These are phyloP conservation scores for Dicycla oo DNA, from an alignment of 2,888 invertebrate genomes.

Conservation along the genomic window DNA sequence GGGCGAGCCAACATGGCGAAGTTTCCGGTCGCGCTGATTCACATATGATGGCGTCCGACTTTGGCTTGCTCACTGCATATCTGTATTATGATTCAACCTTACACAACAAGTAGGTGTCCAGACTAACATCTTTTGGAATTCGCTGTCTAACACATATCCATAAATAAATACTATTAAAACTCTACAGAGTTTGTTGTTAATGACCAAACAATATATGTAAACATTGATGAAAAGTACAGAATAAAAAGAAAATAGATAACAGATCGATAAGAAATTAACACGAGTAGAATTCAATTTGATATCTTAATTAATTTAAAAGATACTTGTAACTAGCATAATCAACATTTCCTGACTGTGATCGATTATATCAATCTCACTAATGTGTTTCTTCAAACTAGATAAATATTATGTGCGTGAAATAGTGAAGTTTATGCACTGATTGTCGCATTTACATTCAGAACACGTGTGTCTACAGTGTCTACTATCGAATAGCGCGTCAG, in stretches of 20 bases:
- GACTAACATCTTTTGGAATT: conserved; percentile 77
- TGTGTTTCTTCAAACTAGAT: conserved; percentile 43
- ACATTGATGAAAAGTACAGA: conserved; percentile 10
- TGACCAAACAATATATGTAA: conserved; percentile 27
- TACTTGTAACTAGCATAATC: conserved; percentile 32
- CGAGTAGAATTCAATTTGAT: conserved; percentile 33
- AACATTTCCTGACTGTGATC: conserved; percentile 51
- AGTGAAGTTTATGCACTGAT: conserved; percentile 53
- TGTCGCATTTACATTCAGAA: conserved; percentile 57
- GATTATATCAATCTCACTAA: conserved; percentile 44
- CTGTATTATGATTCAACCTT: conserved; percentile 88
- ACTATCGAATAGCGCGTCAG: conserved; percentile 62
- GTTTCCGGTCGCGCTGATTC: conserved; percentile 89
- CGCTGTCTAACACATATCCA: conserved; percentile 76
- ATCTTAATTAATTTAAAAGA: conserved; percentile 54
- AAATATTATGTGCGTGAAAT: conserved; percentile 67
- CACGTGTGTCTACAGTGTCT: conserved; percentile 54
- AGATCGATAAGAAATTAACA: conserved; percentile 42
- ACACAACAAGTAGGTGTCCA: conserved; percentile 84
- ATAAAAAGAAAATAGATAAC: conserved; percentile 27
- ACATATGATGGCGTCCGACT: conserved; percentile 83
- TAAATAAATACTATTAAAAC: conserved; percentile 46
- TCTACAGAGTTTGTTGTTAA: conserved; percentile 27
- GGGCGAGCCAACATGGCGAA: conserved; percentile 88
- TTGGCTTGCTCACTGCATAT: conserved; percentile 88